Evolutionary conservation across 2,888 invertebrate genomes (phyloP), one percentile per base, ranked within the genome.

Genomic region (Barypeithes pellucidus): DNA sequence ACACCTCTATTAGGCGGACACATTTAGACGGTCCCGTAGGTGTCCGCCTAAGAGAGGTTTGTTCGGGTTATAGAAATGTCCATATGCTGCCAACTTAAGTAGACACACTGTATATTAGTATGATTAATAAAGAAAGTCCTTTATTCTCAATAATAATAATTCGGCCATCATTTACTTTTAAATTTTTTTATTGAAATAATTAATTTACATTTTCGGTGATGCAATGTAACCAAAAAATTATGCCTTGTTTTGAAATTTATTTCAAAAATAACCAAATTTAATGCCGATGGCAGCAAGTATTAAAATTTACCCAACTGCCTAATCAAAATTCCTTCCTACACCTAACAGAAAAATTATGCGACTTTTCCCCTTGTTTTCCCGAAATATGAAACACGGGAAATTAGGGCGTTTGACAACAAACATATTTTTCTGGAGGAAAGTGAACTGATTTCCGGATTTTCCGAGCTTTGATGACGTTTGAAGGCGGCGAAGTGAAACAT

Each of bases 381-480:
- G 22, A 22, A 50, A 50, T 50, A 50, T 50, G 12, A 50, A 50
- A 20, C 22, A 22, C 22, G 50, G 50, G 20, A 50, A 50, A 50
- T 50, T 50, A n/a, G 11, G 20, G 22, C 50, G 22, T 50, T 50
- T 50, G 22, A 50, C 50, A 50, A 24, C n/a, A 50, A 24, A 50
- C 50, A 50, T 50, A 50, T 50, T 50, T 50, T 50, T 47, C n/a
- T 20, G 22, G 22, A 50, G 24, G 22, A 22, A 22, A 50, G 50
- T 50, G 11, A 50, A 50, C 50, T 24, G 50, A 50, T 50, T 50
- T 50, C 24, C 22, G 22, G 50, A 50, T 50, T 50, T 50, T 24
- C 22, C n/a, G n/a, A n/a, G n/a, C n/a, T 50, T 24, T 50, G 22
- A 50, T 50, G 22, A n/a, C 22, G n/a, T 50, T 50, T 12, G 20